Evolutionary conservation across 2,888 invertebrate species (phyloP), one percentile per base, ranked within the genome.

Genomic region (Xylota segnis): DNA sequence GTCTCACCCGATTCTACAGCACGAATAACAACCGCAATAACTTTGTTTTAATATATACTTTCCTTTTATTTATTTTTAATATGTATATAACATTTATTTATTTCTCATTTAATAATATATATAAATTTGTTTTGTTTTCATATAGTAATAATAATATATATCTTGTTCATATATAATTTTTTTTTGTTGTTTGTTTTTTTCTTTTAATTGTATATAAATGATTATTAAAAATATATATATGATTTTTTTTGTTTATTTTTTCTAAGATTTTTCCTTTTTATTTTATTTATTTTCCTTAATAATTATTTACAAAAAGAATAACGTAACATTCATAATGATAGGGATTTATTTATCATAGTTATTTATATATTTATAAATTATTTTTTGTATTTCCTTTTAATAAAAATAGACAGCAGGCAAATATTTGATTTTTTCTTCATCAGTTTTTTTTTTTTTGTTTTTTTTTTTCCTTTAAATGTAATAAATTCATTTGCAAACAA

Each of bases 81-180:
- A 87, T 87, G 87, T 87, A 87, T 87, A 87, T 87, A 87, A 87
- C 87, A 87, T 87, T 87, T 83, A 87, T 87, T 87, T 87, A 87
- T 87, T 83, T 83, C 65, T 87, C 87, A 87, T 78, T 82, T 87
- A 83, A 87, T 87, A 87, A 87, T 87, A 84, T 83, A 82, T 87
- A 82, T 87, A 75, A 82, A 77, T 87, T 83, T 87, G 87, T 76
- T 83, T 54, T 77, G 65, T 83, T 86, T 86, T 86, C 71, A 76
- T 82, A 72, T 82, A 86, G 82, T 86, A 76, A 86, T 86, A 86
- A 82, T 82, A 82, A 82, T 82, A 86, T 86, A 83, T 86, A 82
- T 86, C 72, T 86, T 86, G 86, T 86, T 76, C 86, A 86, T 86
- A 86, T 86, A 86, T 86, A 86, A 72, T 82, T 75, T 86, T 84